Evolutionary conservation across 2,113 vertebrate species (phyloP).

Genomic region (Microtus oregoni): DNA sequence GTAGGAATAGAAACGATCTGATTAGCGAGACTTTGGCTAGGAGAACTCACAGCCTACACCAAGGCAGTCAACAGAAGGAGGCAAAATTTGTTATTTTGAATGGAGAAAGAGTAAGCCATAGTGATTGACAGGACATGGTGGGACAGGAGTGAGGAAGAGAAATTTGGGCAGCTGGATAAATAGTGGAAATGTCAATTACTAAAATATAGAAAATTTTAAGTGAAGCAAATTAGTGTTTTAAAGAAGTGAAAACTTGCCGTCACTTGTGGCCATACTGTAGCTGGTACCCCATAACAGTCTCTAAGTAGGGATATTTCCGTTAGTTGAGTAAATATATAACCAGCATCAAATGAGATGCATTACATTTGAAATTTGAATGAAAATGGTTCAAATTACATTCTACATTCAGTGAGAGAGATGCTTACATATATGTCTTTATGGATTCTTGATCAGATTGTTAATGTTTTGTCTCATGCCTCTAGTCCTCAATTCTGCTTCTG

Average conservation of each 20-base stretch:
- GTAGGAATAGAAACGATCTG: background rate
- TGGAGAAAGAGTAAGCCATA: background rate
- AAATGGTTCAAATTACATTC: background rate
- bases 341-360: background rate
- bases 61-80: background rate
- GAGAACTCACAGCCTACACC: background rate
- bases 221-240: background rate
- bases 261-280: background rate
- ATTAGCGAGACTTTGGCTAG: background rate
- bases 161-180: background rate
- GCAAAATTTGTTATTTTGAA: background rate
- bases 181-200: background rate
- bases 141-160: background rate
- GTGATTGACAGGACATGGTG: background rate
- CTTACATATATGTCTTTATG: background rate
- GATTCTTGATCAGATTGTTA: constrained; percentile 33
- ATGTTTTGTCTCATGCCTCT: constrained; percentile 31
- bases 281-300: background rate
- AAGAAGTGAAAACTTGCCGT: background rate
- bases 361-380: constrained; percentile 45
- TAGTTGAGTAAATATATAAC: background rate
- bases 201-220: background rate
- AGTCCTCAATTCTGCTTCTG: constrained; percentile 35
- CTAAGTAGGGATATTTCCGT: background rate
- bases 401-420: background rate